Base-by-base conservation (phyloP, 2,888 invertebrate species). In the Rhogogaster chlorosoma region DNA sequence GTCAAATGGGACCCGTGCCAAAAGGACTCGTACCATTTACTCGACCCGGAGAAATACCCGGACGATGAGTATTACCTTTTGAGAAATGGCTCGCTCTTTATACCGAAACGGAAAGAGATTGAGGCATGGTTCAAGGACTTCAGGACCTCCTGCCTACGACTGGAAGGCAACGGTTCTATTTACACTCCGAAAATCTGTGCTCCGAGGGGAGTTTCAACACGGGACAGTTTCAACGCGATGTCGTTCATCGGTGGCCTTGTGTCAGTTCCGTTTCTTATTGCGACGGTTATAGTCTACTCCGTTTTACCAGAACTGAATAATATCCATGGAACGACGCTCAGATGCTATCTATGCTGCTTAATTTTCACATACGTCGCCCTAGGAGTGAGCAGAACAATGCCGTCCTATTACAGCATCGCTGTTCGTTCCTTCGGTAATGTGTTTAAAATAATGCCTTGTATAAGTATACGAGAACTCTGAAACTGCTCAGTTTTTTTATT, bases 281-380 rank as follows among this genome's bases (percentile, higher is more conserved):
- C 95, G 0, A 97, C 97, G 9, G 95, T 96, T 88, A 89, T 96
- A 53, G 96, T 96, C 0, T 97, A 97, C 91, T 95, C 95, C 4
- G 91, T 95, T 64, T 94, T 96, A 84, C 95, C 96, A 0, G 96
- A 96, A 87, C 92, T 96, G 32, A 93, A 95, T 53, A 97, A 96
- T 91, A 93, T 96, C 18, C 96, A 97, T 89, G 96, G 96, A 49
- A 95, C 96, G 93, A 96, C 96, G 4, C 92, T 97, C 87, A 96
- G 96, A 94, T 95, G 95, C 78, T 96, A 97, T 91, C 95, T 96
- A 71, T 92, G 94, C 4, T 95, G 95, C 0, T 93, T 97, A 12
- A 94, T 95, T 87, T 90, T 95, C 71, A 29, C 36, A 36, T 36
- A 71, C 12, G 15, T 32, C 61, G 12, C 61, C 4, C 61, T 12